Evolutionary conservation across 2,113 vertebrate genomes (phyloP), one percentile per base, ranked within the genome.

Genomic region (Hoplias malabaricus): DNA sequence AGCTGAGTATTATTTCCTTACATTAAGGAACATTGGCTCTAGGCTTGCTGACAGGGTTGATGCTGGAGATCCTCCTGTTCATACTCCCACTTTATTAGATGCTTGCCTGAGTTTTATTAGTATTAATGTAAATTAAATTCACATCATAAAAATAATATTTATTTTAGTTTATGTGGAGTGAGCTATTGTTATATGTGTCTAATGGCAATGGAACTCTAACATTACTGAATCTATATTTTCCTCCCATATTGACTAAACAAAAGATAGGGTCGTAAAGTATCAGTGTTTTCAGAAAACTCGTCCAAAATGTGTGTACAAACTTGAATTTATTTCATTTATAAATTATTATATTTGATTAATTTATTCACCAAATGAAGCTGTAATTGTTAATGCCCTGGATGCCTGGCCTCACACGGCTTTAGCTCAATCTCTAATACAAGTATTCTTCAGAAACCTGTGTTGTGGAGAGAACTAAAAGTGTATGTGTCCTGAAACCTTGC

Each of bases 1-100:
- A 84, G 82, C 83, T 84, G 62, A 27, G 61, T 40, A 67, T 61
- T 86, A 90, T 82, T 92, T 93, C 91, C 91, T 93, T 92, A 92
- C 90, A 91, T 90, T 92, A 92, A 91, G 87, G 91, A 89, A 78
- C 34, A 48, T 27, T 9, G 53, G 54, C 75, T 81, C 62, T 19
- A 80, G 65, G 31, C 61, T 79, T 86, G 85, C 84, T 65, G 79
- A 73, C 48, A 34, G 78, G 75, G 80, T 83, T 82, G 69, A 77
- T 67, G 63, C 76, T 86, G 81, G 78, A 67, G 82, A 75, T 75
- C 76, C 68, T 86, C 76, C n/a, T 86, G 82, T 84, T 85, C 82
- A 84, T 79, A 73, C 61, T 84, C 69, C 65, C 12, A 54, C 82
- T 83, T 62, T 65, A 82, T 78, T 78, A 76, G 75, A 77, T 40